A percentile compares a stretch with the other conserved stretches of the same genome.
Evolutionary conservation across 2,888 invertebrate genomes (phyloP).

Genomic region (Copidosoma aretas): DNA sequence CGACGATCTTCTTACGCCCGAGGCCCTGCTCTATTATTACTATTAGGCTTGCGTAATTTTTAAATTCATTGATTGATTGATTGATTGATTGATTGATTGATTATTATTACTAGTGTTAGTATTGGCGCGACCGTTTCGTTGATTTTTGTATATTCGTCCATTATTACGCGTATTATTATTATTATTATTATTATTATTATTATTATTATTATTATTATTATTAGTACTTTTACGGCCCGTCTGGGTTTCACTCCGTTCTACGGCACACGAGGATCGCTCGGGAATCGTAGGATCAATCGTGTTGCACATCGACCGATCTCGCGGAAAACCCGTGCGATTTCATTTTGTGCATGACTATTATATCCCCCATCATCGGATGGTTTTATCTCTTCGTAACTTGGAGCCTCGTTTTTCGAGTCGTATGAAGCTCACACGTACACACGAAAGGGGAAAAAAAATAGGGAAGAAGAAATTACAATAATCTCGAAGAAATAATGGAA

Average conservation of each 20-base stretch:
- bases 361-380: neutral
- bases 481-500: too few species aligned
- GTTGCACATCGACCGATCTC: too few species aligned
- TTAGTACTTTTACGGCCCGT: too few species aligned
- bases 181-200: neutral
- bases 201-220: neutral
- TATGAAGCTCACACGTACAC: conserved; percentile 13
- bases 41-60: conserved; percentile 6
- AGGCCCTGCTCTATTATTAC: conserved; percentile 37
- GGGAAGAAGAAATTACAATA: too few species aligned
- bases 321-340: too few species aligned
- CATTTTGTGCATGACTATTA: too few species aligned
- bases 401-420: conserved; percentile 15
- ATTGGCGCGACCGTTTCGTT: neutral
- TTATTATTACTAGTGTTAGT: neutral
- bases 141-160: too few species aligned
- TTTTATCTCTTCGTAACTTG: neutral
- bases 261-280: too few species aligned
- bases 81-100: neutral
- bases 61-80: neutral
- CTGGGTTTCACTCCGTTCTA: too few species aligned
- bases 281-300: too few species aligned
- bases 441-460: too few species aligned
- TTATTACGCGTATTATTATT: neutral
- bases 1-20: conserved; percentile 42